Evolutionary conservation across 2,797 vertebrate genomes (phyloP), one percentile per base, ranked within the genome.

Genomic region (Spheniscus humboldti): DNA sequence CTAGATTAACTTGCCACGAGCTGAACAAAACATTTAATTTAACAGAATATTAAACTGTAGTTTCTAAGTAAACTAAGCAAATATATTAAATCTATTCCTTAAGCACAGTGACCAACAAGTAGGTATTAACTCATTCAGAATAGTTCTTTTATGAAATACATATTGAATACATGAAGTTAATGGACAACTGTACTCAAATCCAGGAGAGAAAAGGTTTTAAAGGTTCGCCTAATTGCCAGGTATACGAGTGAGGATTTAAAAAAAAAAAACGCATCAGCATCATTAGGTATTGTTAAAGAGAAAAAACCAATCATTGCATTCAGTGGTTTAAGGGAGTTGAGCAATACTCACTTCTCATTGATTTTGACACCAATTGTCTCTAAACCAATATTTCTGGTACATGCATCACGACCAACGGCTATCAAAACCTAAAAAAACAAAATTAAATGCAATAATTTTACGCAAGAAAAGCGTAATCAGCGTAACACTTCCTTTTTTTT

Each of bases 311-410:
- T 19, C 18, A 27, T 33, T 7, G 2, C 31, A 53, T 71, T 71
- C 35, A 86, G 52, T 62, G 23, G 27, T 35, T 73, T 77, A 53
- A 60, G 18, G n/a, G 31, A 75, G 7, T 37, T 73, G 43, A 56
- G 22, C 41, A 82, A 91, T 71, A 98, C 99, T 97, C 97, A 99
- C 99, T 98, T 99, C 63, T 99, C 96, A 97, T 99, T 99, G 94
- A 99, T 97, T 94, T 96, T 98, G 95, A 99, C 99, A 67, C 99
- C 99, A 0, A 98, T 98, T 63, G 98, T 99, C 62, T 99, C 99
- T 81, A 99, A 98, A 64, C 99, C 99, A n/a, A 99, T 98, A 88
- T 98, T 99, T 96, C 98, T 98, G 15, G 99, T 99, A 97, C 99
- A 99, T 1, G 99, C 98, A 30, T 99, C 99, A 92, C 99, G 98